A percentile compares a stretch with the other conserved stretches of the same genome.
Conservation (phyloP, 2,797 vertebrate species). For the Dryobates pubescens region DNA sequence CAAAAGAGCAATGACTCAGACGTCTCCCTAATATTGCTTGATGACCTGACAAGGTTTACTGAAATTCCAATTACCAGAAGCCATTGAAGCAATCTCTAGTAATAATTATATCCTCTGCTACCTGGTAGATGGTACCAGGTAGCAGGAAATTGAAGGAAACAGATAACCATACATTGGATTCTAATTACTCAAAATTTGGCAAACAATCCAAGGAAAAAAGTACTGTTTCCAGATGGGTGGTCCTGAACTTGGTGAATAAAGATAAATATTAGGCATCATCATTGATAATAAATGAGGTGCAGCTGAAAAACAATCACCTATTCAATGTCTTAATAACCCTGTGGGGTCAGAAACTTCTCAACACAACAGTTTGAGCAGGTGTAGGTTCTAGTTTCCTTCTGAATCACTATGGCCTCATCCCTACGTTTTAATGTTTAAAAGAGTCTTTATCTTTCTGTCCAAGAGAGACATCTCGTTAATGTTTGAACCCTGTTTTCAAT, state of each 20-base stretch:
- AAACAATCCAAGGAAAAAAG: conserved; percentile 7
- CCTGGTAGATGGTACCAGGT: not conserved
- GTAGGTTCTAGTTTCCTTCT: conserved; percentile 27
- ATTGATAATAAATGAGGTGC: not conserved
- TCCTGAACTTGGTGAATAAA: not conserved
- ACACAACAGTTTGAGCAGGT: not conserved
- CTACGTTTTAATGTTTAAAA: conserved; percentile 30
- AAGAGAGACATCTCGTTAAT: conserved; percentile 11
- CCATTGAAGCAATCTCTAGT: not conserved
- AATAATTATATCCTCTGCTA: not conserved
- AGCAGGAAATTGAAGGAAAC: conserved; percentile 11
- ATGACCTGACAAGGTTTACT: conserved; percentile 18
- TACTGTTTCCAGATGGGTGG: not conserved
- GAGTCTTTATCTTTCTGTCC: conserved; percentile 34
- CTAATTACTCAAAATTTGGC: not conserved
- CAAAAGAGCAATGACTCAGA: not conserved
- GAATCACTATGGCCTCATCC: not conserved
- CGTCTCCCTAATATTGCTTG: not conserved
- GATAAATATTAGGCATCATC: not conserved
- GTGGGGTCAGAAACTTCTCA: not conserved
- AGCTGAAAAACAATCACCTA: not conserved
- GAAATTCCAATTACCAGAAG: conserved; percentile 48
- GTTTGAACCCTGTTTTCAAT: conserved; percentile 22
- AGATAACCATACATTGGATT: not conserved
- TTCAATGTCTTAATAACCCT: not conserved